A percentile compares a stretch with the other conserved stretches of the same genome.
Evolutionary conservation across 2,797 vertebrate genomes (phyloP).

Genomic region (Spinibarbus caldwelli): DNA sequence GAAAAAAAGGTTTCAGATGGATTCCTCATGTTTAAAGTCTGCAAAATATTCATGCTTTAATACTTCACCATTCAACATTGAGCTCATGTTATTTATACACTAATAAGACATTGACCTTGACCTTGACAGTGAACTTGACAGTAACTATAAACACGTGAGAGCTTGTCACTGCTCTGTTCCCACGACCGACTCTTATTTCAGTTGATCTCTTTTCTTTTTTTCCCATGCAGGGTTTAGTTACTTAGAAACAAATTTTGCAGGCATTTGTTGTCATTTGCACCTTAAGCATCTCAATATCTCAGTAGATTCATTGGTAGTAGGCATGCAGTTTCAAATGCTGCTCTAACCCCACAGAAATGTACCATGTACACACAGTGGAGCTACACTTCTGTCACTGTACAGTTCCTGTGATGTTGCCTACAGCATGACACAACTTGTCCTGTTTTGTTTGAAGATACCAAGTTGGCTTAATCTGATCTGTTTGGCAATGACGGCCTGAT

Average conservation of each 20-base stretch:
- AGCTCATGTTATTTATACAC: constrained; percentile 8
- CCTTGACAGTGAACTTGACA: constrained; percentile 21
- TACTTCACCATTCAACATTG: neutral
- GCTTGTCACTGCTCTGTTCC: constrained; percentile 38
- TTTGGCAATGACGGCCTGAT: neutral
- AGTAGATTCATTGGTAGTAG: neutral
- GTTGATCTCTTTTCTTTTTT: constrained; percentile 21
- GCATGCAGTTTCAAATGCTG: neutral
- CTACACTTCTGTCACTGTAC: neutral
- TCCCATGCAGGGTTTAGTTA: constrained; percentile 22
- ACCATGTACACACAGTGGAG: neutral
- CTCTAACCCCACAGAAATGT: constrained; percentile 12
- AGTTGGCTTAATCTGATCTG: neutral
- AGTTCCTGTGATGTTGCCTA: constrained; percentile 22
- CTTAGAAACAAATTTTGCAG: constrained; percentile 16
- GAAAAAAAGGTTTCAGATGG: neutral
- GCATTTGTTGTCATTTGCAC: constrained; percentile 22
- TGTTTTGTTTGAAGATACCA: constrained; percentile 30
- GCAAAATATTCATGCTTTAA: neutral
- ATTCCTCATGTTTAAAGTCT: neutral
- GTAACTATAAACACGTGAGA: constrained; percentile 34
- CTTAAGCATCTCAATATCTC: neutral
- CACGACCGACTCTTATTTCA: constrained; percentile 40
- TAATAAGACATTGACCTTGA: constrained; percentile 18
- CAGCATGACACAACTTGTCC: constrained; percentile 47